Base-by-base conservation (phyloP, 2,113 vertebrate species). In the Neoarius graeffei region DNA sequence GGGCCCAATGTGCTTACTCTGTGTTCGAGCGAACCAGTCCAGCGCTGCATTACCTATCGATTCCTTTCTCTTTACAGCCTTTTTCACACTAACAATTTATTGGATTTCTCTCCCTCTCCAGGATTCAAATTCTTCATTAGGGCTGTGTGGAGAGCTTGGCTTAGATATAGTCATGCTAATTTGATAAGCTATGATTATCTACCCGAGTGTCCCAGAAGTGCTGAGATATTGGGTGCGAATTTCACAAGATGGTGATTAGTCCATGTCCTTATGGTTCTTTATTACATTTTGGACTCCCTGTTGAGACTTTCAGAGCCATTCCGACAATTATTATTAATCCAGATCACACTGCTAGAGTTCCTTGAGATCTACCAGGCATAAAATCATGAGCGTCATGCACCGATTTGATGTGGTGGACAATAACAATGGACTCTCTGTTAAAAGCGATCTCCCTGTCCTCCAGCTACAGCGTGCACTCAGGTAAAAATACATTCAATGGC, bases 381-480 rank as follows among this genome's bases (percentile, higher is more conserved):
- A 81, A 35, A 81, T 60, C 27, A 42, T 42, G 20, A 82, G 57
- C 15, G 14, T 81, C 79, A 35, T 20, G 27, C 57, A 82, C 19
- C 14, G 2, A 59, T 59, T 19, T 91, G 97, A 98, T 84, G 96
- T 97, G 87, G 96, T 98, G 71, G 97, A 99, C 94, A 97, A 98
- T 88, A 97, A 95, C 71, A 97, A 97, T 86, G 97, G 97, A 74
- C 95, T 96, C 89, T 95, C 96, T 87, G 93, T 95, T 59, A 97
- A 98, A 35, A 6, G 15, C 17, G 6, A 1, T 77, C 10, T 17
- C 13, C 76, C 30, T 5, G 1, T 60, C 84, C 96, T 97, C 98
- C 86, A 96, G 97, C 88, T 97, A 97, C 88, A 97, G 97, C 95
- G 97, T 97, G 82, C 97, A 98, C 93, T 98, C 97, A 96, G 97